Evolutionary conservation across 2,888 invertebrate species (phyloP).

Genomic region (Ectropis crepuscularia): DNA sequence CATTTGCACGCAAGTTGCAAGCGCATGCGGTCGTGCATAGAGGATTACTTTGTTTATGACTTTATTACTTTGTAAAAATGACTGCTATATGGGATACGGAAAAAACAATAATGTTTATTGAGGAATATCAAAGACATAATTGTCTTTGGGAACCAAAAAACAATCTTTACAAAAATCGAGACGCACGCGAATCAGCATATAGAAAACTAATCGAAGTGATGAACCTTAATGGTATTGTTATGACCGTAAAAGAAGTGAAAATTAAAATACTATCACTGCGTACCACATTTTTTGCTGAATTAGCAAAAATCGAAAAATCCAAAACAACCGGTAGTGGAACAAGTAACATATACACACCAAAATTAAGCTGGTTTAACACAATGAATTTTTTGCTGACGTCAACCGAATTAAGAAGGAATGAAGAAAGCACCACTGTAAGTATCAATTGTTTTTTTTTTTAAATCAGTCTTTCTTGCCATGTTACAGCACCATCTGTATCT

Average conservation of each 20-base stretch:
- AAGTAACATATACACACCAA: slow-evolving; percentile 23
- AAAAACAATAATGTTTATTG: slow-evolving; percentile 28
- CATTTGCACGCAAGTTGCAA: neutral
- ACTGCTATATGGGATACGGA: slow-evolving; percentile 31
- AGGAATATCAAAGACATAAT: slow-evolving; percentile 30
- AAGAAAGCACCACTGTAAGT: slow-evolving; percentile 26
- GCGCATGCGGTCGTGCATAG: slow-evolving; percentile 15
- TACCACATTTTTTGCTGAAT: slow-evolving; percentile 24
- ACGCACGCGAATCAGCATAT: slow-evolving; percentile 21
- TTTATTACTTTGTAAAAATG: slow-evolving; percentile 23
- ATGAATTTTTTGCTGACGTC: slow-evolving; percentile 27
- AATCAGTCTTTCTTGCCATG: slow-evolving; percentile 28
- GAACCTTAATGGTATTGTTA: slow-evolving; percentile 28
- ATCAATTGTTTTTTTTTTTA: slow-evolving; percentile 19
- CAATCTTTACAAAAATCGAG: slow-evolving; percentile 19
- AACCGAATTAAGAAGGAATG: slow-evolving; percentile 24
- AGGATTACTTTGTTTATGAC: slow-evolving; percentile 7
- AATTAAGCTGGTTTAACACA: slow-evolving; percentile 29
- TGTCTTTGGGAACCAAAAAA: slow-evolving; percentile 26
- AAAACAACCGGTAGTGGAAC: slow-evolving; percentile 24
- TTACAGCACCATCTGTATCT: slow-evolving; percentile 29
- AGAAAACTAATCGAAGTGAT: slow-evolving; percentile 30
- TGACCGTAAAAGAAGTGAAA: slow-evolving; percentile 31
- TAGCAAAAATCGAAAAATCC: slow-evolving; percentile 23
- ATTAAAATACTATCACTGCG: slow-evolving; percentile 31